Conservation (phyloP, 2,888 invertebrate genomes). For the Coenonympha glycerion region DNA sequence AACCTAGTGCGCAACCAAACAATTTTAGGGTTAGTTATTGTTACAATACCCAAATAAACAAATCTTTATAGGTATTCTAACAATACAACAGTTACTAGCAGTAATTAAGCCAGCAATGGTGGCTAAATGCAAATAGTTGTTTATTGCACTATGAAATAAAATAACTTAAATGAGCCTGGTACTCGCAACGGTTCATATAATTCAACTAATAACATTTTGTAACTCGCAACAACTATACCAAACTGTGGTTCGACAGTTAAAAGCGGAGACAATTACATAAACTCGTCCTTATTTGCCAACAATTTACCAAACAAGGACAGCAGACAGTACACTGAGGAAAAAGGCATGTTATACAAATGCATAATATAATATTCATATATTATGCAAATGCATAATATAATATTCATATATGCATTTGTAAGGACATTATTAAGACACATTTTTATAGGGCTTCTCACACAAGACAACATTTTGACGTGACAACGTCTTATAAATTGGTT, state of each 20-base stretch:
- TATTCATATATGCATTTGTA: too few relatives aligned
- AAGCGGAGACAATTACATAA: conserved; percentile 18
- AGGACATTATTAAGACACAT: too few relatives aligned
- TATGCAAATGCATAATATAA: too few relatives aligned
- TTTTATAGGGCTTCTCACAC: too few relatives aligned
- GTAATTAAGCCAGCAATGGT: neutral
- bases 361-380: too few relatives aligned
- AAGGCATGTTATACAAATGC: too few relatives aligned
- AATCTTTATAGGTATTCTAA: too few relatives aligned
- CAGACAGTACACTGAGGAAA: neutral
- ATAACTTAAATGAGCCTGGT: conserved; percentile 3
- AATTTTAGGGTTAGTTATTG: too few relatives aligned
- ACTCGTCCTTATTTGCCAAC: conserved; percentile 17
- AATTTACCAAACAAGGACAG: conserved; percentile 15
- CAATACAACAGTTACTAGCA: too few relatives aligned
- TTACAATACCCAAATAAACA: too few relatives aligned
- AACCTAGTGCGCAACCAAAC: neutral
- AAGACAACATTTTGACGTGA: too few relatives aligned
- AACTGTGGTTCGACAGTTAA: conserved; percentile 17
- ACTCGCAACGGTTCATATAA: conserved; percentile 10
- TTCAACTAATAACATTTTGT: conserved; percentile 8
- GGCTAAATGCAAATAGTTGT: neutral
- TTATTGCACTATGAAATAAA: neutral
- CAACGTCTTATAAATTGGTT: too few relatives aligned
- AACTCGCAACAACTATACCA: conserved; percentile 14